Percentiles rank a stretch among this genome's conserved stretches.
Evolutionary conservation across 2,113 vertebrate genomes (phyloP).

Genomic region (Phasianus colchicus): DNA sequence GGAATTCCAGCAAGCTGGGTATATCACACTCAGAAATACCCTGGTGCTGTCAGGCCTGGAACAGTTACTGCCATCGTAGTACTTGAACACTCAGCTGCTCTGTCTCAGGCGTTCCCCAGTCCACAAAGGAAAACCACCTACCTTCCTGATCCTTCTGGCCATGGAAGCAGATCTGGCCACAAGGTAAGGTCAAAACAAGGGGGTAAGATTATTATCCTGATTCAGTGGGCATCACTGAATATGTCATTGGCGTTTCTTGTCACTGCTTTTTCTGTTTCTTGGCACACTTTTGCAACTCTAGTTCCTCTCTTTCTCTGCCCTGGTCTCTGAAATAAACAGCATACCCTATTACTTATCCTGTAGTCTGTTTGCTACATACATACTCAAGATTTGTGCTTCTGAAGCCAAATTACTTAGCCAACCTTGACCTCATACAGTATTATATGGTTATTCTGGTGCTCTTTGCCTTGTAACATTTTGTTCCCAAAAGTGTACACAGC

Average conservation of each 20-base stretch:
- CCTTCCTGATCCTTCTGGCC: not conserved
- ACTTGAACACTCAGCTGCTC: not conserved
- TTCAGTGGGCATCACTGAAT: not conserved
- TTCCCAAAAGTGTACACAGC: not conserved
- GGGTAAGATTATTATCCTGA: not conserved
- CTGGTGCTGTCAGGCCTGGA: not conserved
- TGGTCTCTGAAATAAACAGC: not conserved
- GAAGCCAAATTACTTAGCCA: not conserved
- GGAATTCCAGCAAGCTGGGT: not conserved
- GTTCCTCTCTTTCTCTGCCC: not conserved
- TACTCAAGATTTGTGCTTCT: not conserved
- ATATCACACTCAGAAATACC: rapidly evolving
- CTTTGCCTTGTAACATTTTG: not conserved
- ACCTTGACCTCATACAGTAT: not conserved
- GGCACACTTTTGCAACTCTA: rapidly evolving
- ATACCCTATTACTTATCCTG: not conserved
- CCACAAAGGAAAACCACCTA: not conserved
- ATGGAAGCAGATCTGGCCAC: not conserved
- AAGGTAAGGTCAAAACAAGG: not conserved
- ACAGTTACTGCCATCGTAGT: not conserved
- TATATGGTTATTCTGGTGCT: not conserved
- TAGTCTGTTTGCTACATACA: not conserved
- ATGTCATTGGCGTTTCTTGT: not conserved
- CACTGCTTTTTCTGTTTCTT: not conserved
- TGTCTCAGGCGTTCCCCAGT: too few relatives aligned